Evolutionary conservation across 1,140 invertebrate genomes (phyloP).

Genomic region (Euwallacea similis): DNA sequence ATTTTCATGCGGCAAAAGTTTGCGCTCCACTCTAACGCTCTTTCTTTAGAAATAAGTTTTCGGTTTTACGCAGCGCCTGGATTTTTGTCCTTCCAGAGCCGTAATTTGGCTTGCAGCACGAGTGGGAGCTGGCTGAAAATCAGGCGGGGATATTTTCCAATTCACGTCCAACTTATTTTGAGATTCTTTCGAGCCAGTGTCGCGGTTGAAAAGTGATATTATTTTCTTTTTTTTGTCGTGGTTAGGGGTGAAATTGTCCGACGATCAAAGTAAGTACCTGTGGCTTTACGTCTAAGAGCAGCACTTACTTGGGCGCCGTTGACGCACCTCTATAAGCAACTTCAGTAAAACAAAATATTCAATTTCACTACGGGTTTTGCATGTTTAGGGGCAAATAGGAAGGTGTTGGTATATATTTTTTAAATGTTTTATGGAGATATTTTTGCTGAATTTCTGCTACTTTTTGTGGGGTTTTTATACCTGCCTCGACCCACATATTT

Average conservation of each 20-base stretch:
- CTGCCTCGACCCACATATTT: conserved; percentile 8
- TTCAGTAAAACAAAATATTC: neutral
- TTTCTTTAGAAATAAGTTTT: too few species aligned
- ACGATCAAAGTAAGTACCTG: neutral
- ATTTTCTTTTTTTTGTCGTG: conserved; percentile 10
- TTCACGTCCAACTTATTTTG: conserved; percentile 27
- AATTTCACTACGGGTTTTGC: neutral
- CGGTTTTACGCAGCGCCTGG: too few species aligned
- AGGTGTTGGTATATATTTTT: neutral
- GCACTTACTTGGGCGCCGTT: neutral
- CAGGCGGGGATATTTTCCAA: conserved; percentile 28
- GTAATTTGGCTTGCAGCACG: neutral
- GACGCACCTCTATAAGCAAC: neutral
- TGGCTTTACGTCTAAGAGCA: neutral
- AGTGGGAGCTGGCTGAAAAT: conserved; percentile 17
- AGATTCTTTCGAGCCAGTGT: conserved; percentile 25
- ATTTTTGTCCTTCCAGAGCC: too few species aligned
- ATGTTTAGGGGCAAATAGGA: neutral
- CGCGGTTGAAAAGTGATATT: conserved; percentile 28
- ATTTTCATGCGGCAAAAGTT: too few species aligned
- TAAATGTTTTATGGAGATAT: too few species aligned
- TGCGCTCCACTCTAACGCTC: too few species aligned
- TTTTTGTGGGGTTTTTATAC: too few species aligned
- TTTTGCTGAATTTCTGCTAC: too few species aligned
- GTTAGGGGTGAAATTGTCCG: neutral